phyloP scores from a whole-genome alignment of 2,888 invertebrate species.

The Spodoptera littoralis region DNA sequence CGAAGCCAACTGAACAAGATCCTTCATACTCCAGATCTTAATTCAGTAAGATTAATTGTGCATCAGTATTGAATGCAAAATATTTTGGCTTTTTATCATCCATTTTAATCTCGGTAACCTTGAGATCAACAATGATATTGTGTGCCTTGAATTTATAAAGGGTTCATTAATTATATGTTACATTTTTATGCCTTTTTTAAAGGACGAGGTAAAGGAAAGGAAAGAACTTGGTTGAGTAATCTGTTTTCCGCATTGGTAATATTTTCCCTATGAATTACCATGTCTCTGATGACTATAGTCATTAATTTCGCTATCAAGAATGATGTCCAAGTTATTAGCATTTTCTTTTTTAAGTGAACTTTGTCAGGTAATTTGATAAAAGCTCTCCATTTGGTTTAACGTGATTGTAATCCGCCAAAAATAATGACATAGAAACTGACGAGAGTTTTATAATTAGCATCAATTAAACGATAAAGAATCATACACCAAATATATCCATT shows the following conservation, averaged over 20 bases:
- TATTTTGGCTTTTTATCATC: constrained; percentile 26
- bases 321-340: no score
- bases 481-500: background rate
- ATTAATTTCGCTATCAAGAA: background rate
- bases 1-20: constrained; percentile 35
- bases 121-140: constrained; percentile 18
- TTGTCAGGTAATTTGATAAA: no score
- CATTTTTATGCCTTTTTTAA: background rate
- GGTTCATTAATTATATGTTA: background rate
- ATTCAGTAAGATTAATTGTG: constrained; percentile 42
- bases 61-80: constrained; percentile 39
- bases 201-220: constrained; percentile 1
- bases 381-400: no score
- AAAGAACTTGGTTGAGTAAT: constrained; percentile 15
- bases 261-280: constrained; percentile 3
- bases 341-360: no score
- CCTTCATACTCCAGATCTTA: constrained; percentile 43
- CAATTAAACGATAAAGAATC: background rate
- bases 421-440: no score
- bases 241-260: background rate
- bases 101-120: constrained; percentile 14
- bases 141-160: constrained; percentile 6
- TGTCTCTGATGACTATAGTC: background rate
- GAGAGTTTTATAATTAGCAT: constrained; percentile 9
- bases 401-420: no score